These are phyloP conservation scores for Zoanthus solanderi DNA, from an alignment of 92 coral and sea anemone genomes.

Conservation along the genomic window DNA sequence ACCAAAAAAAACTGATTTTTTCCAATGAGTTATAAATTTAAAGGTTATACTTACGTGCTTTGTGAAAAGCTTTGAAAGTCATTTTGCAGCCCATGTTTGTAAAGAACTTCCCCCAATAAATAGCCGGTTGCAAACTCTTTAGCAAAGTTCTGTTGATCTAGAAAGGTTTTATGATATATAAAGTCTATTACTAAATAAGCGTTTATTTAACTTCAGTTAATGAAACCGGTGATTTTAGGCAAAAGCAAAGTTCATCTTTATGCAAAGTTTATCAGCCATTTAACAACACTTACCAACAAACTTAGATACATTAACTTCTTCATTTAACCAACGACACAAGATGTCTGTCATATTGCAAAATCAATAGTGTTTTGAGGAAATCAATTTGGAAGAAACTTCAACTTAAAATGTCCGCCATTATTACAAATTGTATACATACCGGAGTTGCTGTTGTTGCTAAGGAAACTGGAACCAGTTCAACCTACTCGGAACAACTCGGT, in stretches of 20 bases:
- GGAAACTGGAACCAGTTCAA: conserved; percentile 49
- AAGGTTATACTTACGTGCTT: conserved; percentile 75
- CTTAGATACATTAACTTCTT: conserved; percentile 89
- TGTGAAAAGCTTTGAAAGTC: conserved; percentile 94
- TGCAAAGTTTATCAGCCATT: neutral
- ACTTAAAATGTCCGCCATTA: conserved; percentile 74
- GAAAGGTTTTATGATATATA: neutral
- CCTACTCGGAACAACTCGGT: conserved; percentile 32
- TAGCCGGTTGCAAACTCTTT: conserved; percentile 93
- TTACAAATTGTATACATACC: conserved; percentile 35
- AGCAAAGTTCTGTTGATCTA: conserved; percentile 90
- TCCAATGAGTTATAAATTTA: neutral
- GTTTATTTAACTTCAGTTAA: no score
- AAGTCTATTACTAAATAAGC: no score
- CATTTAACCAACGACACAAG: conserved; percentile 97
- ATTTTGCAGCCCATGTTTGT: conserved; percentile 91
- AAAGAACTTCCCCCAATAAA: conserved; percentile 89
- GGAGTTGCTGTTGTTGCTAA: conserved; percentile 58
- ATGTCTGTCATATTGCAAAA: conserved; percentile 87
- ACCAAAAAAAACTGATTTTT: no score
- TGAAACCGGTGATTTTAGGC: no score
- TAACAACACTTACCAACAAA: conserved; percentile 78
- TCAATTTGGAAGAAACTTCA: neutral
- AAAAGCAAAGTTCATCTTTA: neutral
- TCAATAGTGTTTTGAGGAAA: conserved; percentile 23